Evolutionary conservation across 1,140 invertebrate species (phyloP).

Genomic region (Drosophila gunungcola): DNA sequence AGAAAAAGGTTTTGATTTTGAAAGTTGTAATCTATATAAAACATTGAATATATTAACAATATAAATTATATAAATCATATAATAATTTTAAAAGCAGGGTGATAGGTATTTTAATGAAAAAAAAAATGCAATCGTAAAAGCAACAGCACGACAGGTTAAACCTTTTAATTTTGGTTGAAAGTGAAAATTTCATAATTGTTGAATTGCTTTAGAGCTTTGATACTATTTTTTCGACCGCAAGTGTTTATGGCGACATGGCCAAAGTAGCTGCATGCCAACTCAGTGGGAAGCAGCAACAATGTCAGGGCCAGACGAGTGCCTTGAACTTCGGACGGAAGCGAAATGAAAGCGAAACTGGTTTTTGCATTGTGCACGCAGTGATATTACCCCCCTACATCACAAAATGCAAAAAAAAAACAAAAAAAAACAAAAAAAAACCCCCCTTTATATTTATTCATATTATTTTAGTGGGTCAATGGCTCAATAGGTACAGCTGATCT

Average conservation of each 20-base stretch:
- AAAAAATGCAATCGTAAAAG: no score
- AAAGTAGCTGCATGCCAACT: slow-evolving; percentile 12
- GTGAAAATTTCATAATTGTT: not conserved
- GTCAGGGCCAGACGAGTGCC: slow-evolving; percentile 35
- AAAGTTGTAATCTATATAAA: no score
- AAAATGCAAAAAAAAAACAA: not conserved
- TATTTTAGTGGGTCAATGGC: slow-evolving; percentile 36
- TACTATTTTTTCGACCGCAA: not conserved
- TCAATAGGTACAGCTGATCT: slow-evolving; percentile 5
- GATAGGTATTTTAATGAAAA: no score
- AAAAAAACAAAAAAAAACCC: no score
- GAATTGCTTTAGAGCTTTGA: no score
- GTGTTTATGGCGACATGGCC: slow-evolving; percentile 5
- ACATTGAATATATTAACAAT: no score
- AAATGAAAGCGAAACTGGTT: slow-evolving; percentile 46
- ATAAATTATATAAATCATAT: not conserved
- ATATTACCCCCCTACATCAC: not conserved
- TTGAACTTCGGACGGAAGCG: slow-evolving; percentile 33
- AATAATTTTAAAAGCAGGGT: no score
- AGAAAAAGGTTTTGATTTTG: no score
- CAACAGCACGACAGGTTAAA: no score
- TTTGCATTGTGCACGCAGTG: slow-evolving; percentile 28
- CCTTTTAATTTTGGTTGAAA: no score
- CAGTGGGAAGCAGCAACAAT: slow-evolving; percentile 16
- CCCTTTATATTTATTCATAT: slow-evolving; percentile 11